Base-by-base conservation (phyloP, 2,113 vertebrate species). In the Xiphophorus hellerii region DNA sequence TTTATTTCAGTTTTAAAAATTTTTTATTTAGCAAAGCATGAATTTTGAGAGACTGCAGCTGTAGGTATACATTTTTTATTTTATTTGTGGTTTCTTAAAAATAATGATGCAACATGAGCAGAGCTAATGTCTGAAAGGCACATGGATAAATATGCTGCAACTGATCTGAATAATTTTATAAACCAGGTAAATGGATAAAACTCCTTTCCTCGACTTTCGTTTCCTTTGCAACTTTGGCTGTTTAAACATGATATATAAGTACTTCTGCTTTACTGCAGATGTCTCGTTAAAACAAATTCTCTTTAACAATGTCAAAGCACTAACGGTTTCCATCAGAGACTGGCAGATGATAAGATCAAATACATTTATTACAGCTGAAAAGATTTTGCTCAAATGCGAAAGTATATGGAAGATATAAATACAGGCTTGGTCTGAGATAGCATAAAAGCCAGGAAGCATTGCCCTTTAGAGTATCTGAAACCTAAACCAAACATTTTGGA, bases 401-500 rank as follows among this genome's bases (percentile, higher is more conserved):
- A 69, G 11, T 27, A 60, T 22, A 68, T 30, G 30, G 66, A 70
- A 75, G 33, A 48, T 17, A 17, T 20, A 20, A 20, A 48, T 48
- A 17, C 1, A 0, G 5, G 44, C 44, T 20, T n/a, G 5, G 25
- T 15, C 30, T 54, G 37, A 6, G 33, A 3, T 15, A 66, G 17
- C 29, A 63, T 73, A 54, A 71, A 63, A 66, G 35, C 63, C 39
- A 80, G 62, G 13, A 66, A 37, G 58, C 2, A 61, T 17, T 60
- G 28, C 22, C 28, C 11, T 44, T 33, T 13, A 13, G 15, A 77
- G 14, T 12, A 62, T 62, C 28, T 63, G 29, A 77, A 74, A 79
- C 70, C 64, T 72, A 48, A 74, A 73, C 37, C 76, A 35, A 74
- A 84, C 48, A 84, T 78, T 73, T 78, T 63, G 62, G 69, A 68